These are phyloP conservation scores for chimpanzee (Pan troglodytes) DNA, from an alignment of 2,113 vertebrate species.

Conservation along the genomic window NHGRI_mPanTro3-v2.1_pri NC_072403.2:62831501-62832000, in stretches of 20 bases:
- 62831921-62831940: background rate
- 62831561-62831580: too few relatives aligned
- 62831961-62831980: constrained; percentile 16
- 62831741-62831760: background rate
- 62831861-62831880: background rate
- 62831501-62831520: too few relatives aligned
- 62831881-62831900: background rate
- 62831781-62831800: background rate
- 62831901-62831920: background rate
- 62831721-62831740: background rate
- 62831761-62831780: background rate
- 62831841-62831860: background rate
- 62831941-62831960: background rate
- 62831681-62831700: background rate
- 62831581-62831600: too few relatives aligned
- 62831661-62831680: background rate
- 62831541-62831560: too few relatives aligned
- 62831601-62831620: too few relatives aligned
- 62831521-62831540: too few relatives aligned
- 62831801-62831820: background rate
- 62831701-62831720: background rate
- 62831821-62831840: background rate
- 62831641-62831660: background rate
- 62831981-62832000: background rate
- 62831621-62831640: too few relatives aligned